Evolutionary conservation across 2,797 vertebrate genomes (phyloP).

Genomic region (Bradypodion ventrale): DNA sequence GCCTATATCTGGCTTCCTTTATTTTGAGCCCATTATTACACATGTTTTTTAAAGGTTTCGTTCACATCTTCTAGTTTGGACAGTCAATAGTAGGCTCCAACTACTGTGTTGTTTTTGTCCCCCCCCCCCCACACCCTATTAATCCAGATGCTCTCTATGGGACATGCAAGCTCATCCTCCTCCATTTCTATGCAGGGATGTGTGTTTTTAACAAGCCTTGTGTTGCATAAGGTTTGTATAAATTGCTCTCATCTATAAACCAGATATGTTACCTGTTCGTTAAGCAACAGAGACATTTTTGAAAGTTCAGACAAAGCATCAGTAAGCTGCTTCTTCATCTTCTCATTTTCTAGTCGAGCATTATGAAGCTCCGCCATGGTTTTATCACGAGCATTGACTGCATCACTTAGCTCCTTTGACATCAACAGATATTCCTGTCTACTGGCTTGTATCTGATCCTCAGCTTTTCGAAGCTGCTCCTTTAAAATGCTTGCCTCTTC

Average conservation of each 20-base stretch:
- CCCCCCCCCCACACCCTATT: too few relatives aligned
- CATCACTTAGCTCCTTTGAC: constrained; percentile 90
- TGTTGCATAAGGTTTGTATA: too few relatives aligned
- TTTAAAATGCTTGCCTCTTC: constrained; percentile 85
- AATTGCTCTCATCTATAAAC: background rate
- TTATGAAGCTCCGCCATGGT: constrained; percentile 95
- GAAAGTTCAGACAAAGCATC: constrained; percentile 83
- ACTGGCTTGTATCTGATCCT: constrained; percentile 92
- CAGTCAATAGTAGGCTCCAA: too few relatives aligned
- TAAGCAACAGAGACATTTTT: constrained; percentile 77
- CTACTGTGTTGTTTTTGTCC: too few relatives aligned
- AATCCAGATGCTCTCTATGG: too few relatives aligned
- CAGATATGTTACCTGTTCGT: constrained; percentile 72
- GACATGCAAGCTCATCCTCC: too few relatives aligned
- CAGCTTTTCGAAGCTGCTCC: constrained; percentile 92
- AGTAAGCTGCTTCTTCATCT: constrained; percentile 84
- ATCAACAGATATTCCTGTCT: constrained; percentile 89
- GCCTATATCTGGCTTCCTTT: too few relatives aligned
- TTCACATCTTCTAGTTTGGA: too few relatives aligned
- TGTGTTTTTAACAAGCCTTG: too few relatives aligned
- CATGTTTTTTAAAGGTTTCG: too few relatives aligned
- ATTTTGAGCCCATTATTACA: too few relatives aligned
- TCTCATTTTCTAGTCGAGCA: constrained; percentile 87
- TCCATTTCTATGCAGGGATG: too few relatives aligned
- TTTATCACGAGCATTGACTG: constrained; percentile 90